A percentile compares a stretch with the other conserved stretches of the same genome.
phyloP scores from a whole-genome alignment of 2,797 vertebrate species.

The Enteromius radiatus region DNA sequence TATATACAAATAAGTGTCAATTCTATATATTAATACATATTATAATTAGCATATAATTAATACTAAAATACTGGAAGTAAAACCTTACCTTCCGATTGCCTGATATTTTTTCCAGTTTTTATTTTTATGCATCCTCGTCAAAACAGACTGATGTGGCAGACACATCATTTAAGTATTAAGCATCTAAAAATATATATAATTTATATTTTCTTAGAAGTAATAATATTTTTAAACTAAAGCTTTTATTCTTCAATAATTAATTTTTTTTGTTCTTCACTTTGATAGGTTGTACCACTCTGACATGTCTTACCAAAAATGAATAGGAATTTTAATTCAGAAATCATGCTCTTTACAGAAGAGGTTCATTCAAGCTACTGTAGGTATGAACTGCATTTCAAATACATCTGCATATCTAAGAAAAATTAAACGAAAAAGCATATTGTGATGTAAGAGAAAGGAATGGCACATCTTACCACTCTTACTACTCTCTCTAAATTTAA shows the following conservation, averaged over 20 bases:
- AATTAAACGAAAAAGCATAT: not conserved
- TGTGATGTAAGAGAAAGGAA: not conserved
- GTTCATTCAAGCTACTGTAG: not conserved
- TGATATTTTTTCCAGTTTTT: not conserved
- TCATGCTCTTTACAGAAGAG: not conserved
- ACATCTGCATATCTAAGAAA: not conserved
- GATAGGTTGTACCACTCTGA: not conserved
- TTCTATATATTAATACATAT: not conserved
- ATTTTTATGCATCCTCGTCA: too few relatives aligned
- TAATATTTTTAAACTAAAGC: not conserved
- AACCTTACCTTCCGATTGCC: not conserved
- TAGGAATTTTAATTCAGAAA: not conserved
- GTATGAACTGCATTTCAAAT: not conserved
- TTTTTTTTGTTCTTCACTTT: not conserved
- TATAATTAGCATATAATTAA: not conserved
- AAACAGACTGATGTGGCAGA: not conserved
- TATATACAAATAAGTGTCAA: not conserved
- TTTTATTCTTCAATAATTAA: too few relatives aligned
- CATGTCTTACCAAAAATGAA: not conserved
- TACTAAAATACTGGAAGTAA: not conserved
- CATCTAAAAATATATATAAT: not conserved
- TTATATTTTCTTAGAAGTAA: not conserved
- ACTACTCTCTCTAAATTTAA: slow-evolving; percentile 46
- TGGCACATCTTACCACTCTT: not conserved
- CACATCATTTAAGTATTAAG: not conserved